These are phyloP conservation scores for Leptopilina drosophilae DNA, from an alignment of 2,888 invertebrate species.

Conservation along the genomic window DNA sequence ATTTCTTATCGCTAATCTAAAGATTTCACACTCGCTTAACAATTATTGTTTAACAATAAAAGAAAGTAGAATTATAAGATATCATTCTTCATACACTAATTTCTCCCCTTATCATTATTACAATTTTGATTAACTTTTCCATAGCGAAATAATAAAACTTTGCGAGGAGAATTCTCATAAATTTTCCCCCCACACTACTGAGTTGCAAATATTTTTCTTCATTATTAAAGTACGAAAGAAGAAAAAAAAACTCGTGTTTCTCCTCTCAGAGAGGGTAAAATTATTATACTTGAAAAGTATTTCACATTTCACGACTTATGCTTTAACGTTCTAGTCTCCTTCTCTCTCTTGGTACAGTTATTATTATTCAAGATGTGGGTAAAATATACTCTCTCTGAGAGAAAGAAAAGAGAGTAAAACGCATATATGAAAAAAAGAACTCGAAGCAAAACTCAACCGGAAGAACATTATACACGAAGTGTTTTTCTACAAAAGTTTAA, in stretches of 20 bases:
- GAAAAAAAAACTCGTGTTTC: neutral
- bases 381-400: neutral
- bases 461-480: neutral
- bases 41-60: no score
- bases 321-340: neutral
- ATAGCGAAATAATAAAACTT: no score
- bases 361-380: slow-evolving; percentile 10
- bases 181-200: no score
- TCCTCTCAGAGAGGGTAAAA: neutral
- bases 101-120: no score
- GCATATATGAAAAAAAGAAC: slow-evolving; percentile 23
- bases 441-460: neutral
- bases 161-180: no score
- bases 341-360: neutral
- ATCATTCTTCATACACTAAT: no score
- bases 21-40: no score
- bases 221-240: neutral
- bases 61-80: no score
- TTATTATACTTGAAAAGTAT: neutral
- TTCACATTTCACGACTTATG: neutral
- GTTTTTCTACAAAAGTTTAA: neutral
- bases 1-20: no score
- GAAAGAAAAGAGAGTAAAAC: slow-evolving; percentile 24
- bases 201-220: neutral
- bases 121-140: no score